A percentile compares a stretch with the other conserved stretches of the same genome.
Evolutionary conservation across 2,888 invertebrate genomes (phyloP).

Genomic region (Scaptomyza parva): DNA sequence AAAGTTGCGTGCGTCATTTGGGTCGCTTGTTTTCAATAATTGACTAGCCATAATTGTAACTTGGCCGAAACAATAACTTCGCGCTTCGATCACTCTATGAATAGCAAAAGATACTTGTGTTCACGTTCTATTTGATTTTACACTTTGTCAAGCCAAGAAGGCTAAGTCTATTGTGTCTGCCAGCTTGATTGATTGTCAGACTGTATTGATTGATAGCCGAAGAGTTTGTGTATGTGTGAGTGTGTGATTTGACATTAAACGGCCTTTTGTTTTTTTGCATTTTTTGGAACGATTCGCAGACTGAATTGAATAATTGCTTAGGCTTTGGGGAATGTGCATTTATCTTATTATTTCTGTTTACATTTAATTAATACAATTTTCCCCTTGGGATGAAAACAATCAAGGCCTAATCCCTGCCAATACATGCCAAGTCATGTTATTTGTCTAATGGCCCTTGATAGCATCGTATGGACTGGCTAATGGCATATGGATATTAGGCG

Average conservation of each 20-base stretch:
- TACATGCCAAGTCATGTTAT: slow-evolving; percentile 64
- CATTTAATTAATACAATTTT: slow-evolving; percentile 51
- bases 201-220: slow-evolving; percentile 65
- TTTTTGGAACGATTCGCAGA: slow-evolving; percentile 1
- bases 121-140: slow-evolving; percentile 30
- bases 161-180: slow-evolving; percentile 30
- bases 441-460: slow-evolving; percentile 61
- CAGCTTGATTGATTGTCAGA: slow-evolving; percentile 35
- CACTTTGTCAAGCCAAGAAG: slow-evolving; percentile 19
- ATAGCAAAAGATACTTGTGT: slow-evolving; percentile 9
- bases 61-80: slow-evolving; percentile 25
- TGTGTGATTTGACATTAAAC: slow-evolving; percentile 29
- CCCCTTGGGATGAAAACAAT: not conserved
- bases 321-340: slow-evolving; percentile 23
- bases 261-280: slow-evolving; percentile 36
- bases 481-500: slow-evolving; percentile 3
- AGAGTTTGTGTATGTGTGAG: slow-evolving; percentile 30
- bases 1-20: slow-evolving; percentile 42
- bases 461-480: slow-evolving; percentile 15
- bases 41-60: slow-evolving; percentile 58
- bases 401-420: slow-evolving; percentile 18
- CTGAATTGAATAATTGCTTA: slow-evolving; percentile 43
- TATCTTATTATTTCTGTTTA: slow-evolving; percentile 46
- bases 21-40: slow-evolving; percentile 56
- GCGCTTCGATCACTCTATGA: slow-evolving; percentile 3